Evolutionary conservation across 1,140 invertebrate genomes (phyloP), one percentile per base, ranked within the genome.

Genomic region (Drosophila murphyi): DNA sequence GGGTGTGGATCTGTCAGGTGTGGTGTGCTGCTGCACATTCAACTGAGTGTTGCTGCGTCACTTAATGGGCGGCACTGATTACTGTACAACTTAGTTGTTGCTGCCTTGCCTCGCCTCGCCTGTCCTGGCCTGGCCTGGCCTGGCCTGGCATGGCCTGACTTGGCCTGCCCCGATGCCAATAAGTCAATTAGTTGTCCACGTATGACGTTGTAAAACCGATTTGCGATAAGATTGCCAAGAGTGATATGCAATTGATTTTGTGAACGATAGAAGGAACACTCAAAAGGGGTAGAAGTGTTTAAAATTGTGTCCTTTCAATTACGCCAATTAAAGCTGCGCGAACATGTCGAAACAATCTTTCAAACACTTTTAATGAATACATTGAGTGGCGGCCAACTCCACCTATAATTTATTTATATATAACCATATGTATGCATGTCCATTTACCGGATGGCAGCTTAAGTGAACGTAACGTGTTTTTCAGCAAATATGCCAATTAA

Each of bases 141-240:
- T 20, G 20, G 20, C 20, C 20, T 20, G 20, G 1, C 20, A 1
- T 20, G 20, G 20, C 20, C 20, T 20, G 20, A 20, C 20, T 10
- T 37, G 45, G 51, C 8, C 50, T 34, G 56, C 35, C 20, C 20
- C 20, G 20, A 20, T 20, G 63, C 47, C 68, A 43, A 75, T 75
- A 71, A 75, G 72, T 71, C 72, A 75, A 75, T 75, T 75, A 75
- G 72, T 64, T 75, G 57, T 55, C 65, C 51, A 29, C 43, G 43
- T 39, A 6, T 20, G n/a, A n/a, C 20, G 12, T 41, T 51, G 43
- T 10, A 63, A 59, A 59, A 55, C 29, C 74, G 61, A 68, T 55
- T 50, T 65, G 37, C 72, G 85, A 80, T 89, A 88, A 83, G 76
- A 83, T 89, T 77, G 69, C 54, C 76, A 61, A 83, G 52, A 56